Evolutionary conservation across 2,113 vertebrate species (phyloP).

Genomic region (Sebastes fasciatus): DNA sequence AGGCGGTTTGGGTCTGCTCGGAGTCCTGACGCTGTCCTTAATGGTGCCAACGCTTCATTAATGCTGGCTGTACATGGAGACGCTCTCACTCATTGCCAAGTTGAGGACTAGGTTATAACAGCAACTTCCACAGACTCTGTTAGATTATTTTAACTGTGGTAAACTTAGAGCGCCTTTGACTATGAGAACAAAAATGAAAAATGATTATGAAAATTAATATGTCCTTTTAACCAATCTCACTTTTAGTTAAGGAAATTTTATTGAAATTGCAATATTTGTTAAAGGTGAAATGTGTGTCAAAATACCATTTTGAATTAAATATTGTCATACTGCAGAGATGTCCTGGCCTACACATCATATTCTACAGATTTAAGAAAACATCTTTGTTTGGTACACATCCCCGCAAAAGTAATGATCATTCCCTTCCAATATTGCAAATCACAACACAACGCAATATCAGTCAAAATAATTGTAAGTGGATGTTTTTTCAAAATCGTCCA

Average conservation of each 20-base stretch:
- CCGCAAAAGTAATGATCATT: too few species aligned
- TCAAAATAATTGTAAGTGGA: too few species aligned
- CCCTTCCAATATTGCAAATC: too few species aligned
- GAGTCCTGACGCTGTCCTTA: slow-evolving; percentile 53
- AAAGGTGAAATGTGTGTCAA: too few species aligned
- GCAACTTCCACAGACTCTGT: background rate
- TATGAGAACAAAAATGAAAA: background rate
- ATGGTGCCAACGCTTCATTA: slow-evolving; percentile 61
- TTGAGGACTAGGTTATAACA: slow-evolving; percentile 21
- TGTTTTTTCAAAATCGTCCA: too few species aligned
- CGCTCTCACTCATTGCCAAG: slow-evolving; percentile 20
- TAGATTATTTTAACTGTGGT: background rate
- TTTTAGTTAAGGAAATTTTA: background rate
- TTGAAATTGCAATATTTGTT: too few species aligned
- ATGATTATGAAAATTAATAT: background rate
- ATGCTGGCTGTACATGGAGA: slow-evolving; percentile 37
- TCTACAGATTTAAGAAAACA: too few species aligned
- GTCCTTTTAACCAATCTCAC: background rate
- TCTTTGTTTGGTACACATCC: too few species aligned
- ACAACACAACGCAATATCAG: too few species aligned
- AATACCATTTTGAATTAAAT: too few species aligned
- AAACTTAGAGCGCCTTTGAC: background rate
- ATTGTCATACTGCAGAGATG: too few species aligned
- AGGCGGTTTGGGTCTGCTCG: slow-evolving; percentile 58
- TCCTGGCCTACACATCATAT: too few species aligned